These are phyloP conservation scores for Pantala flavescens DNA, from an alignment of 1,140 invertebrate genomes.

Conservation along the genomic window DNA sequence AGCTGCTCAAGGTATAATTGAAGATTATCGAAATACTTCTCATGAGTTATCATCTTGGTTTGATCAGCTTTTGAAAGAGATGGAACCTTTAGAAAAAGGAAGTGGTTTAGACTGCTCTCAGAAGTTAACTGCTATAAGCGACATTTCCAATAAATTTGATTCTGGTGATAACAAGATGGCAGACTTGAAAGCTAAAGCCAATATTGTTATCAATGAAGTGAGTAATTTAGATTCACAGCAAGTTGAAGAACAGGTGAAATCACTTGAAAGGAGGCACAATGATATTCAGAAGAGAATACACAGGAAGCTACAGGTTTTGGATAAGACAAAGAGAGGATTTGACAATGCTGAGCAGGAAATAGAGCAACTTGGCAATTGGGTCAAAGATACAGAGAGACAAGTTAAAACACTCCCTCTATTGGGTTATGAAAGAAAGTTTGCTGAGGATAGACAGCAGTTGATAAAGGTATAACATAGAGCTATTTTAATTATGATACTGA, in stretches of 20 bases:
- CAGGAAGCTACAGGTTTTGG: slow-evolving; percentile 67
- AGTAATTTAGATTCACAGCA: slow-evolving; percentile 81
- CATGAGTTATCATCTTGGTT: slow-evolving; percentile 57
- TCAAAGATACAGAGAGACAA: slow-evolving; percentile 59
- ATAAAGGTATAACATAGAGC: slow-evolving; percentile 40
- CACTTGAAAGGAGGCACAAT: slow-evolving; percentile 66
- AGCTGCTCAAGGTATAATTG: slow-evolving; percentile 60
- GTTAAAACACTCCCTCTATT: slow-evolving; percentile 53
- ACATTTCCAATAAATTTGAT: slow-evolving; percentile 58
- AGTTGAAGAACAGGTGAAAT: slow-evolving; percentile 76
- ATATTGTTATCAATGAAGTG: slow-evolving; percentile 57
- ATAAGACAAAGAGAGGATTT: slow-evolving; percentile 68
- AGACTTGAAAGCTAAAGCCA: slow-evolving; percentile 23
- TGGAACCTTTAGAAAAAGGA: slow-evolving; percentile 71
- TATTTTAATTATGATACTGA: neutral
- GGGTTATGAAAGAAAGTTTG: slow-evolving; percentile 61
- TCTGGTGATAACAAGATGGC: slow-evolving; percentile 30
- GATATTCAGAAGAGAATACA: slow-evolving; percentile 74
- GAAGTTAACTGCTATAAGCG: slow-evolving; percentile 59
- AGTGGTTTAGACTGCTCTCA: slow-evolving; percentile 69
- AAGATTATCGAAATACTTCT: slow-evolving; percentile 62
- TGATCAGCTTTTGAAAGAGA: slow-evolving; percentile 61
- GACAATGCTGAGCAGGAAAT: slow-evolving; percentile 64
- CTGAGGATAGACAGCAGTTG: slow-evolving; percentile 57
- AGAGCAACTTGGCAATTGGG: slow-evolving; percentile 65